These are phyloP conservation scores for Euzophera pinguis DNA, from an alignment of 2,888 invertebrate species.

Conservation along the genomic window DNA sequence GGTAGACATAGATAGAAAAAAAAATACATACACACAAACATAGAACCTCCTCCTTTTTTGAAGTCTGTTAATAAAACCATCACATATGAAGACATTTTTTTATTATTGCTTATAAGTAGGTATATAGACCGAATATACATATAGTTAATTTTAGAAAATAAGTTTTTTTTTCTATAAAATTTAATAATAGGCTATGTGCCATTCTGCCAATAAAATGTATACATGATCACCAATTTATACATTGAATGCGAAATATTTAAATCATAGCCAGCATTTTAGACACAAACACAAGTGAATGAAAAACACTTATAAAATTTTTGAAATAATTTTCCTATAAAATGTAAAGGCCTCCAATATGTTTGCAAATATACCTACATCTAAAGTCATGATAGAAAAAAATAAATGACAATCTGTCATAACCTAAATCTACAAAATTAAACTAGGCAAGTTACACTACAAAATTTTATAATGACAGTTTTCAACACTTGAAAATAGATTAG, in stretches of 20 bases:
- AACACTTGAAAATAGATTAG: not conserved
- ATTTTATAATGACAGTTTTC: not conserved
- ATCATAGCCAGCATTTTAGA: slow-evolving; percentile 1
- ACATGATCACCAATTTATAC: slow-evolving; percentile 1
- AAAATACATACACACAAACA: too few species aligned
- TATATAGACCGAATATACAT: slow-evolving; percentile 44
- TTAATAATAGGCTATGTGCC: slow-evolving; percentile 15
- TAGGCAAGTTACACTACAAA: not conserved
- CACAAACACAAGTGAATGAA: not conserved
- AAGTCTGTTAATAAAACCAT: slow-evolving; percentile 15
- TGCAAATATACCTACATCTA: slow-evolving; percentile 11
- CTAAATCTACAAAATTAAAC: slow-evolving; percentile 1
- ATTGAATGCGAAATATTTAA: not conserved
- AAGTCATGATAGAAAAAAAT: slow-evolving; percentile 9
- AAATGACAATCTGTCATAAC: slow-evolving; percentile 1
- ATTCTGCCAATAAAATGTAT: slow-evolving; percentile 1
- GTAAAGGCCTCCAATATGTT: slow-evolving; percentile 10
- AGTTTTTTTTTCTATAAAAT: slow-evolving; percentile 24
- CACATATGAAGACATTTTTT: slow-evolving; percentile 22
- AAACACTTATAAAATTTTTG: not conserved
- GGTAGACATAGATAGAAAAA: too few species aligned
- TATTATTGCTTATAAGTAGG: slow-evolving; percentile 35
- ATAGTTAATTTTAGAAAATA: slow-evolving; percentile 36
- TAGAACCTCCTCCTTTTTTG: too few species aligned
- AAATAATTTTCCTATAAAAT: not conserved